These are phyloP conservation scores for Nesidiocoris tenuis DNA, from an alignment of 2,888 invertebrate species.

Conservation along the genomic window DNA sequence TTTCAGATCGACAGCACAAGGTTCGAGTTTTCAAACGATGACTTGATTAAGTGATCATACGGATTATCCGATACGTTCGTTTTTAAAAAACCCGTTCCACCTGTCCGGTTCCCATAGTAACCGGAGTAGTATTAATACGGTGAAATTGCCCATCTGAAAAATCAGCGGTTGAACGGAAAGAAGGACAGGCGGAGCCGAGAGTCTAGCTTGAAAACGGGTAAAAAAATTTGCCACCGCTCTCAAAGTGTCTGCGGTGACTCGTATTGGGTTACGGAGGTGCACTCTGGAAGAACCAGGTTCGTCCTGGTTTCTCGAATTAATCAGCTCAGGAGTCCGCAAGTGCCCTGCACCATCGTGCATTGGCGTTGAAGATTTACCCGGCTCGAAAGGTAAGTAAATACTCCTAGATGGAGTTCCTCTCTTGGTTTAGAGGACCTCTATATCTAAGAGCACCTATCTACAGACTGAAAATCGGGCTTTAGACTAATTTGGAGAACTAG, in stretches of 20 bases:
- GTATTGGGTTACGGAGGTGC: conserved; percentile 12
- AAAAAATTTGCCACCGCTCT: conserved; percentile 29
- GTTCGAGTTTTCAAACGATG: conserved; percentile 20
- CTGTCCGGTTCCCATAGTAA: conserved; percentile 37
- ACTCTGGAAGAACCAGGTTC: conserved; percentile 13
- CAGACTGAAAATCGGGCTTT: no score
- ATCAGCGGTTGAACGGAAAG: conserved; percentile 12
- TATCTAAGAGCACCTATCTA: no score
- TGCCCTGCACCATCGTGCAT: background rate
- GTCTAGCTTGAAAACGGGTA: background rate
- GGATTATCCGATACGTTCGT: conserved; percentile 24
- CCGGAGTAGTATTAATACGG: conserved; percentile 33
- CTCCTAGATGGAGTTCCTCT: no score
- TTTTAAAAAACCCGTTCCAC: conserved; percentile 29
- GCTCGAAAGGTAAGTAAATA: no score
- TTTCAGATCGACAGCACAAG: background rate
- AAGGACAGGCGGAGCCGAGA: background rate
- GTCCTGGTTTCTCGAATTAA: conserved; percentile 13
- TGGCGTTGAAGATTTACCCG: no score
- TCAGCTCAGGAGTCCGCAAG: conserved; percentile 22
- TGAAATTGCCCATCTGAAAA: conserved; percentile 38
- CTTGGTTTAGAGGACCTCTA: no score
- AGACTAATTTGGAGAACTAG: no score
- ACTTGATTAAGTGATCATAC: conserved; percentile 31
- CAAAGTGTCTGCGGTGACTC: conserved; percentile 26